Conservation (phyloP, 2,797 vertebrate species). For the Eulemur mongoz region DNA sequence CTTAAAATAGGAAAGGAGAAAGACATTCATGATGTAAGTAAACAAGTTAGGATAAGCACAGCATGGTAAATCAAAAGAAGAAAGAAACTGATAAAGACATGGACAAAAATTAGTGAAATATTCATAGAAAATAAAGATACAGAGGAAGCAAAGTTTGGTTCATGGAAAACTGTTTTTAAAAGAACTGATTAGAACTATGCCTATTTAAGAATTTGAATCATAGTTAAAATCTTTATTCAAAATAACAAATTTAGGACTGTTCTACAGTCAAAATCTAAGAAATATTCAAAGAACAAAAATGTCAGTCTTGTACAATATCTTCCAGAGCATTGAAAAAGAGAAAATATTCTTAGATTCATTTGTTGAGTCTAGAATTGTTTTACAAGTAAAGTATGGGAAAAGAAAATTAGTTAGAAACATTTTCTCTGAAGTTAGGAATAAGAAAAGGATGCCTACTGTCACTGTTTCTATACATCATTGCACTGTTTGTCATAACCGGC, state of each 20-base stretch:
- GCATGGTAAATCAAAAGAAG: background rate
- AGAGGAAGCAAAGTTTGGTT: background rate
- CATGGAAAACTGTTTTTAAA: background rate
- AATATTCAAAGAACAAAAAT: conserved; percentile 11
- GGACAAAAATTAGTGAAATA: background rate
- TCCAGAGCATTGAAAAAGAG: conserved; percentile 12
- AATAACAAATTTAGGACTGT: conserved; percentile 10
- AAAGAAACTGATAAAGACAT: background rate
- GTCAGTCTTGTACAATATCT: background rate
- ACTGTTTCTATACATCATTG: background rate
- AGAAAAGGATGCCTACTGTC: background rate
- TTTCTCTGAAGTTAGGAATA: conserved; percentile 26
- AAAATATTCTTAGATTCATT: background rate
- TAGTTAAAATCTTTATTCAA: conserved; percentile 38
- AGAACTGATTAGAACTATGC: background rate
- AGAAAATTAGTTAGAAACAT: conserved; percentile 29
- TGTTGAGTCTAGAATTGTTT: conserved; percentile 12
- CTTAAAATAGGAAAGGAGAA: conserved; percentile 18
- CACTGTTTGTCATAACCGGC: background rate
- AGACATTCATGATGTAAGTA: background rate
- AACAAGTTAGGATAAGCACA: background rate
- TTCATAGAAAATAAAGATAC: background rate
- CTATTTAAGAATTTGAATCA: background rate
- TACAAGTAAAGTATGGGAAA: background rate
- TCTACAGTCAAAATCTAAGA: background rate